These are phyloP conservation scores for Orthonychiurus folsomi DNA, from an alignment of 2,888 invertebrate species.

Conservation along the genomic window DNA sequence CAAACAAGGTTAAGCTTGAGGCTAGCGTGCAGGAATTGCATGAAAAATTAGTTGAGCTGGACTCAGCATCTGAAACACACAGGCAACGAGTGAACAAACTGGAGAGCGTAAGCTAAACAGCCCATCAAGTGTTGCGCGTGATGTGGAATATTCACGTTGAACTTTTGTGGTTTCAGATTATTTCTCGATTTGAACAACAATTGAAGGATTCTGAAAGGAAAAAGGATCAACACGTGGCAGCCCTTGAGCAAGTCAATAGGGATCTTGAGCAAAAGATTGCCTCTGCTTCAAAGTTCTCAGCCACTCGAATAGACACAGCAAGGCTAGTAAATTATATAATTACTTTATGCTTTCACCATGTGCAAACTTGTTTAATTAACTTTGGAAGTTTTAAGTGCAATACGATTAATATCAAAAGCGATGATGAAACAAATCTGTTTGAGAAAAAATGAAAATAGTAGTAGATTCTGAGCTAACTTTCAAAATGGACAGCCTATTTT, in stretches of 20 bases:
- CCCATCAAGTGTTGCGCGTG: no score
- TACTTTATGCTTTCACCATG: no score
- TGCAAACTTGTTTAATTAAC: no score
- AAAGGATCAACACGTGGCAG: background rate
- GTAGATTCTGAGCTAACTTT: background rate
- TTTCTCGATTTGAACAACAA: background rate
- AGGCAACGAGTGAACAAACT: no score
- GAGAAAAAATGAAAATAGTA: background rate
- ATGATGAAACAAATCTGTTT: no score
- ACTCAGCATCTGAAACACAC: background rate
- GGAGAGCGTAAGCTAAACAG: no score
- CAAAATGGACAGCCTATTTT: background rate
- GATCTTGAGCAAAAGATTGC: background rate
- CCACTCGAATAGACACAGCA: background rate
- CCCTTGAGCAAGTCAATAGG: background rate
- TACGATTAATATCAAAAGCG: no score
- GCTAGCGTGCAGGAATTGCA: background rate
- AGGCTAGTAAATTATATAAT: background rate
- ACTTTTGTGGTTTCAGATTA: no score
- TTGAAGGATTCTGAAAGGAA: background rate
- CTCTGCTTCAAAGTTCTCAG: no score
- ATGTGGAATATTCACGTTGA: no score
- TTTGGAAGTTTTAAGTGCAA: no score
- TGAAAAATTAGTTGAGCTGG: slow-evolving; percentile 3
- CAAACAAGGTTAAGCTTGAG: slow-evolving; percentile 6